Evolutionary conservation across 2,797 vertebrate genomes (phyloP).

Genomic region (Pyrocephalus nanus): DNA sequence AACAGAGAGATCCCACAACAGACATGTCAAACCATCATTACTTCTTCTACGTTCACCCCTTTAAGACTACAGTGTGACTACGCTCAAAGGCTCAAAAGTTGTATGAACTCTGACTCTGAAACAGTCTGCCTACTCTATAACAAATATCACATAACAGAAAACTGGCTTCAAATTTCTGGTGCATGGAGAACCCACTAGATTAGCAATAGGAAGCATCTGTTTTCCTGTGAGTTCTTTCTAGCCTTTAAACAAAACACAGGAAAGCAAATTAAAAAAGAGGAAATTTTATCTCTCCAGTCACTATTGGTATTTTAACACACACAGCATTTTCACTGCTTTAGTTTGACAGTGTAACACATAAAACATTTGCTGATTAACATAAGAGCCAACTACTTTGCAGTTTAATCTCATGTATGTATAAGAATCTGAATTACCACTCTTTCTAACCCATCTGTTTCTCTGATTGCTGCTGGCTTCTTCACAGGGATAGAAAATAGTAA

Average conservation of each 20-base stretch:
- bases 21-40: background rate
- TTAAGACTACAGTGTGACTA: background rate
- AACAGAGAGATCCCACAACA: background rate
- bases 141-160: background rate
- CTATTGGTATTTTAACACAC: background rate
- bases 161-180: background rate
- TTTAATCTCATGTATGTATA: background rate
- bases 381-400: background rate
- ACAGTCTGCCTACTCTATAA: background rate
- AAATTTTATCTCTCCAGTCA: background rate
- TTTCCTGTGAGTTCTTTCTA: background rate
- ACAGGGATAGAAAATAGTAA: background rate
- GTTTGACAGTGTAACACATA: background rate
- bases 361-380: background rate
- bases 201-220: background rate
- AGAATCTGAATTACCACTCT: constrained; percentile 18
- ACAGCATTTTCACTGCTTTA: background rate
- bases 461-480: constrained; percentile 13
- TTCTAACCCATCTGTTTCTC: constrained; percentile 15
- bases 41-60: background rate
- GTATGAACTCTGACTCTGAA: background rate
- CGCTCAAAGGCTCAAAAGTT: background rate
- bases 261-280: background rate
- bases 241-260: background rate
- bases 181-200: fast-evolving